Conservation (phyloP, 2,888 invertebrate genomes). For the Acrocera orbiculus region DNA sequence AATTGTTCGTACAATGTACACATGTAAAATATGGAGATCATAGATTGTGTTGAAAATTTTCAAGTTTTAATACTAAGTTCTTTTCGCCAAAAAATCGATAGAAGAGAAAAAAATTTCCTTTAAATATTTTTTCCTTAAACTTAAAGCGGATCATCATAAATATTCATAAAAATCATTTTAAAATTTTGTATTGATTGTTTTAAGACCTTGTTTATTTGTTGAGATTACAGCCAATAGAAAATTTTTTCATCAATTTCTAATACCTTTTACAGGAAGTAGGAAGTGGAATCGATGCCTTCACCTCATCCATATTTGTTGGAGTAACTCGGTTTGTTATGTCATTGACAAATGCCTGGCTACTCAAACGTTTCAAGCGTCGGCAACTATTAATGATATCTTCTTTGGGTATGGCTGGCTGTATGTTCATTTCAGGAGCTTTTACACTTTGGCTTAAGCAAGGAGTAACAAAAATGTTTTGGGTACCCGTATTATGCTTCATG, state of each 20-base stretch:
- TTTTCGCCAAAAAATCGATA: too few relatives aligned
- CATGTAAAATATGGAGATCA: too few relatives aligned
- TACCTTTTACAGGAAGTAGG: constrained; percentile 33
- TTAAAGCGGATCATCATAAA: too few relatives aligned
- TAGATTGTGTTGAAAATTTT: too few relatives aligned
- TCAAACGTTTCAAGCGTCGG: constrained; percentile 35
- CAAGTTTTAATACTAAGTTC: too few relatives aligned
- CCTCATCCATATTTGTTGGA: constrained; percentile 40
- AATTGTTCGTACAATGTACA: too few relatives aligned
- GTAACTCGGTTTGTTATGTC: constrained; percentile 39
- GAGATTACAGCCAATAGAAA: too few relatives aligned
- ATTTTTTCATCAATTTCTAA: not conserved
- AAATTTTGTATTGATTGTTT: not conserved
- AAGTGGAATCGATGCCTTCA: constrained; percentile 33
- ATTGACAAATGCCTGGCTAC: constrained; percentile 37
- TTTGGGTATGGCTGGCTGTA: constrained; percentile 37
- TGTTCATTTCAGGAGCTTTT: constrained; percentile 38
- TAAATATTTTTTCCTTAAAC: too few relatives aligned
- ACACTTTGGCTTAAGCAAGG: constrained; percentile 33
- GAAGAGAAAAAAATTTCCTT: too few relatives aligned
- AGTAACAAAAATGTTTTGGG: constrained; percentile 25
- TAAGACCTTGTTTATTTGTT: too few relatives aligned
- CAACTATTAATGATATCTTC: constrained; percentile 36
- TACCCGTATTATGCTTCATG: constrained; percentile 35
- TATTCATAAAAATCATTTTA: not conserved